These are phyloP conservation scores for Anoplius nigerrimus DNA, from an alignment of 2,888 invertebrate species.

Conservation along the genomic window DNA sequence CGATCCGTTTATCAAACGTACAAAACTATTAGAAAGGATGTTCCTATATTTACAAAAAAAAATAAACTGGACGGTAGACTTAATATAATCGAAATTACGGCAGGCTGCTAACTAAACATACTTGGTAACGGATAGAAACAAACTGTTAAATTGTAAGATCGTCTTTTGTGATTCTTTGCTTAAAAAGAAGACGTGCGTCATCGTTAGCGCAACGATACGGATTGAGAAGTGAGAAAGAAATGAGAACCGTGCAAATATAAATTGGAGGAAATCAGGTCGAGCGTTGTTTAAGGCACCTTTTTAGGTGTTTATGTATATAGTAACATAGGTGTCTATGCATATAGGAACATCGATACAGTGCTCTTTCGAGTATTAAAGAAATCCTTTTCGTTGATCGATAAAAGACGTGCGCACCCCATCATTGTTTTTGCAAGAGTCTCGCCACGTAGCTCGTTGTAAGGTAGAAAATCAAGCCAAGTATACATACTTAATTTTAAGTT, in stretches of 20 bases:
- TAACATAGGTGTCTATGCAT: constrained; percentile 25
- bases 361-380: constrained; percentile 16
- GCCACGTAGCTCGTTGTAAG: constrained; percentile 62
- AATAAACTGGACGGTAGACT: constrained; percentile 3
- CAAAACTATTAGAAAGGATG: constrained; percentile 36
- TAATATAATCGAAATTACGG: background rate
- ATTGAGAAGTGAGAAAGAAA: background rate
- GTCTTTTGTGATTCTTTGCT: constrained; percentile 4
- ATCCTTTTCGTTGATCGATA: constrained; percentile 8
- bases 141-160: background rate
- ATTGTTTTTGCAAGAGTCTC: constrained; percentile 64
- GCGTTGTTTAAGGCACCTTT: constrained; percentile 44
- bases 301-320: no score
- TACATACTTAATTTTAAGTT: constrained; percentile 55
- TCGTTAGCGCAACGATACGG: background rate
- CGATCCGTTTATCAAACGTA: constrained; percentile 15
- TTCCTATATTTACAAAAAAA: constrained; percentile 41
- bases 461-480: constrained; percentile 65
- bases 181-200: background rate
- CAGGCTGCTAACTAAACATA: constrained; percentile 1
- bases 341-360: constrained; percentile 48
- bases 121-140: no score
- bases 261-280: constrained; percentile 6
- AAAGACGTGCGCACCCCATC: constrained; percentile 28
- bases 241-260: background rate